Base-by-base conservation (phyloP, 2,113 vertebrate species). In the Apteryx owenii region DNA sequence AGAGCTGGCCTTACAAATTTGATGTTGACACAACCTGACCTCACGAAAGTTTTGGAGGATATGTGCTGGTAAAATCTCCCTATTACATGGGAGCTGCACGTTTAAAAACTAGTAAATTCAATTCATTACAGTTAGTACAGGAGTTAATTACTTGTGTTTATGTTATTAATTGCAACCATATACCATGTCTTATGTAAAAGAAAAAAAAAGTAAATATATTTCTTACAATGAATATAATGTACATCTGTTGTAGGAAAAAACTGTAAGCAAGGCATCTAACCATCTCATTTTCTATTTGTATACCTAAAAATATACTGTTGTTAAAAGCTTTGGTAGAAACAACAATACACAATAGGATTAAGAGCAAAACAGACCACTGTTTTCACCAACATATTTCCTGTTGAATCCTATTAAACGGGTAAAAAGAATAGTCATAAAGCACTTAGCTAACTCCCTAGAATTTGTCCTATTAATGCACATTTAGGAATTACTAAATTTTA, bases 401-500 rank as follows among this genome's bases (percentile, higher is more conserved):
- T 84, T 79, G 46, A 64, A 1, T 81, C 42, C 20, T 76, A 82
- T 31, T 89, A 81, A 85, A 58, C 89, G 38, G 51, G 16, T 79
- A 91, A 85, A 86, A 64, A 80, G 64, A 92, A 53, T 25, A 70
- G n/a, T 46, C 36, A 36, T 71, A 54, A 89, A 84, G 44, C 68
- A 84, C 64, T 81, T 53, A 53, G 76, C 48, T 84, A 81, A 23
- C 18, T 87, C 75, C 77, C 89, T 89, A 62, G 71, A 46, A 64
- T 85, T 89, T 90, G 22, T 87, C 66, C 61, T 87, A 60, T 64
- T 86, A 64, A 85, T 68, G 82, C 58, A 81, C 10, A 42, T 69
- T 87, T 60, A 72, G 33, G 36, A 93, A 28, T 83, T 73, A 92
- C 58, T 95, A 72, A 28, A 66, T 93, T 94, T 91, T 50, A 88